A percentile compares a stretch with the other conserved stretches of the same genome.
phyloP scores from a whole-genome alignment of 2,888 invertebrate species.

The Slavum lentiscoides region DNA sequence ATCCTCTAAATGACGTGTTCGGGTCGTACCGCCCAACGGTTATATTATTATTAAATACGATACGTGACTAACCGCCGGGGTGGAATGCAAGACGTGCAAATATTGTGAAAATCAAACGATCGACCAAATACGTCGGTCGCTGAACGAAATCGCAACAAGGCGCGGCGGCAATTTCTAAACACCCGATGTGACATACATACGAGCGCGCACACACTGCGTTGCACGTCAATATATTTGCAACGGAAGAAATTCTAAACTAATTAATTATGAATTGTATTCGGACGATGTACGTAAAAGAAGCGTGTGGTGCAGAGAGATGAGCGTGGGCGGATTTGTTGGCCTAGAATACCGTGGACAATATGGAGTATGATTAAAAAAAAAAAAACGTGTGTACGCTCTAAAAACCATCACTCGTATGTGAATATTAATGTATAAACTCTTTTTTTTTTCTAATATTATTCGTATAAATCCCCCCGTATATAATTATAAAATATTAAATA shows the following conservation, averaged over 20 bases:
- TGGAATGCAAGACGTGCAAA: neutral
- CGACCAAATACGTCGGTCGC: neutral
- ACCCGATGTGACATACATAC: conserved; percentile 5
- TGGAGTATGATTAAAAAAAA: neutral
- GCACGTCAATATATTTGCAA: neutral
- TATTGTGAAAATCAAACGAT: conserved; percentile 14
- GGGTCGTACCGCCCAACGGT: no score
- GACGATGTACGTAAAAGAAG: neutral
- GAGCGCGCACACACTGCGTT: neutral
- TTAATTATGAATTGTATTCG: conserved; percentile 16
- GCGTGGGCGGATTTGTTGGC: conserved; percentile 24
- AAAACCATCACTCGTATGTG: conserved; percentile 22
- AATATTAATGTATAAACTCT: neutral
- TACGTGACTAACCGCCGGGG: no score
- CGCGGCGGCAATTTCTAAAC: conserved; percentile 19
- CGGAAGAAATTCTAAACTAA: neutral
- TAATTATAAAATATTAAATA: no score
- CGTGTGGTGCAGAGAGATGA: neutral
- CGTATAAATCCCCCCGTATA: no score
- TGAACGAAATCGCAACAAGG: conserved; percentile 2
- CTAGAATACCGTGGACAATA: conserved; percentile 22
- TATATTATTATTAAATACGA: no score
- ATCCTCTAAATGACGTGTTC: no score
- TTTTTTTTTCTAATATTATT: neutral
- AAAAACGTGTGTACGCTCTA: conserved; percentile 14